A percentile compares a stretch with the other conserved stretches of the same genome.
These are phyloP conservation scores for Abscondita cerata DNA, from an alignment of 2,888 invertebrate genomes.

Conservation along the genomic window DNA sequence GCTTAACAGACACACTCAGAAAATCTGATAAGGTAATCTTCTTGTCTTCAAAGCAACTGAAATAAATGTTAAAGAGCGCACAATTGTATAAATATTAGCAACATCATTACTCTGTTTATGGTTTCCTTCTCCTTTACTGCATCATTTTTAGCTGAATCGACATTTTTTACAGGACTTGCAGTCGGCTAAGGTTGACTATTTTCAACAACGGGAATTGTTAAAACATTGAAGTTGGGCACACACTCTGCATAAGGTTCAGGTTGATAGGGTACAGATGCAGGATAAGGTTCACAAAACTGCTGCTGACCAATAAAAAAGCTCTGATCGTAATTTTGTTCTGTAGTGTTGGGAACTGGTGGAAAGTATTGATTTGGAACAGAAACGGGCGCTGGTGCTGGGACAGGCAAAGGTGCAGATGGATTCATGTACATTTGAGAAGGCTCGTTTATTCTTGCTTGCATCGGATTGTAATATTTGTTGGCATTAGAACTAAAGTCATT, in stretches of 20 bases:
- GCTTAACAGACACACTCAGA: conserved; percentile 53
- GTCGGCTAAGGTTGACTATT: background rate
- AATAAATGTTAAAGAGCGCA: conserved; percentile 31
- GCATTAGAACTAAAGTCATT: too few relatives aligned
- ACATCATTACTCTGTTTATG: conserved; percentile 32
- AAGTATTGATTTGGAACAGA: conserved; percentile 14
- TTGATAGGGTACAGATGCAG: conserved; percentile 13
- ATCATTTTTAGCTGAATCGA: background rate
- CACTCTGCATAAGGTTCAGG: background rate
- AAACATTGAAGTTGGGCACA: background rate
- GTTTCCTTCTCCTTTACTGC: conserved; percentile 19
- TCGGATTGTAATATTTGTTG: background rate
- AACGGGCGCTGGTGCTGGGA: conserved; percentile 28
- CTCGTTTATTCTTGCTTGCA: background rate
- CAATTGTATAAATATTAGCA: conserved; percentile 3
- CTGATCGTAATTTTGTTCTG: conserved; percentile 45
- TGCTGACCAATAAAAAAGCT: conserved; percentile 52
- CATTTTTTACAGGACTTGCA: background rate
- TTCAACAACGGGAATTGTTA: background rate
- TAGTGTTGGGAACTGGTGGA: background rate
- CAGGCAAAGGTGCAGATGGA: background rate
- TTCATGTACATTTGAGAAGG: background rate
- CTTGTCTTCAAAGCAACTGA: conserved; percentile 56
- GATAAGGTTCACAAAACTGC: background rate
- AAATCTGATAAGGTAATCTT: conserved; percentile 56